A percentile compares a stretch with the other conserved stretches of the same genome.
phyloP scores from a whole-genome alignment of 2,888 invertebrate species.

The Hirtodrosophila trivittata region DNA sequence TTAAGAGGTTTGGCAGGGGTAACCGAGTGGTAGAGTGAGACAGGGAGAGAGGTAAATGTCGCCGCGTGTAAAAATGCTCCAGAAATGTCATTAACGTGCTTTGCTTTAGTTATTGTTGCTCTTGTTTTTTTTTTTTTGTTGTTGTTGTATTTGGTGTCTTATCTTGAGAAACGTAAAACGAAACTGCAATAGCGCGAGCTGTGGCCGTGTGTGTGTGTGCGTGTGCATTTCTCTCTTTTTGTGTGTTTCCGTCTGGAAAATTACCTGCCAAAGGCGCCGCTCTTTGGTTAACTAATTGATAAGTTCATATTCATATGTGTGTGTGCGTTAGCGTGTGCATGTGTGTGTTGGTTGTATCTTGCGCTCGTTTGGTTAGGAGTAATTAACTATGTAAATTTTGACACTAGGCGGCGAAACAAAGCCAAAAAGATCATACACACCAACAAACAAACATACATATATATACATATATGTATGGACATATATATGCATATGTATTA shows the following conservation, averaged over 20 bases:
- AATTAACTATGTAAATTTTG: constrained; percentile 70
- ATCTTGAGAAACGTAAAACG: constrained; percentile 62
- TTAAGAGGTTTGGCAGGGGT: not conserved
- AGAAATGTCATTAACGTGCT: constrained; percentile 69
- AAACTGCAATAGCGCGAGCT: constrained; percentile 44
- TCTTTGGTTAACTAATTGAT: constrained; percentile 57
- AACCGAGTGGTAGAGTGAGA: not conserved
- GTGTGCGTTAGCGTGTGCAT: constrained; percentile 5
- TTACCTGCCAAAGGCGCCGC: constrained; percentile 65
- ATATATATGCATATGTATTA: constrained; percentile 7
- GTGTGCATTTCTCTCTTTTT: not conserved
- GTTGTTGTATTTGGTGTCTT: constrained; percentile 36
- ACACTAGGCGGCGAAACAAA: constrained; percentile 40
- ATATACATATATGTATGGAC: constrained; percentile 14
- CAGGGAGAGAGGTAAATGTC: constrained; percentile 14
- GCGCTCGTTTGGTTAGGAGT: constrained; percentile 19
- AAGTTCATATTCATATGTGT: constrained; percentile 49
- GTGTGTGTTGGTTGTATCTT: not conserved
- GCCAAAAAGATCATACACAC: constrained; percentile 11
- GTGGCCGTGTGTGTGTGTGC: constrained; percentile 3
- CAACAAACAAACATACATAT: no score
- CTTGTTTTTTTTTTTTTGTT: constrained; percentile 3
- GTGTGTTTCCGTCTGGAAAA: constrained; percentile 41
- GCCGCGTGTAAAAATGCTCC: constrained; percentile 57
- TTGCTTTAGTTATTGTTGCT: constrained; percentile 47